phyloP scores from a whole-genome alignment of 2,888 invertebrate genomes.

The Notodonta ziczac region DNA sequence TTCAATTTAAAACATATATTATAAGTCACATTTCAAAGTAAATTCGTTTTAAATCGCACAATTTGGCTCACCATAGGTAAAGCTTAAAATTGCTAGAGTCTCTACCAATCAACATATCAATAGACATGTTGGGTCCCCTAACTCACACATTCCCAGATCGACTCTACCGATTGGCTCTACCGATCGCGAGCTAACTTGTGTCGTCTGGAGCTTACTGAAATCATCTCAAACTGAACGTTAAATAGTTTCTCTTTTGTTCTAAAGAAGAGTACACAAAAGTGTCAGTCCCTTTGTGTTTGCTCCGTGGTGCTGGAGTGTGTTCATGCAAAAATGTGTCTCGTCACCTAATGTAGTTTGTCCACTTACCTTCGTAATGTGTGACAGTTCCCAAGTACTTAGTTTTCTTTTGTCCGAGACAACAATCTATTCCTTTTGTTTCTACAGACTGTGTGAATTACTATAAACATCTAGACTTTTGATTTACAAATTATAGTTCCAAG shows the following conservation, averaged over 20 bases:
- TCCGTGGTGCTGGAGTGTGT: slow-evolving; percentile 26
- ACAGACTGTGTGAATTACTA: too few species aligned
- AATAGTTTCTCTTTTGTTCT: slow-evolving; percentile 1
- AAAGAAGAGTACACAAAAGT: slow-evolving; percentile 14
- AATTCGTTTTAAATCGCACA: too few species aligned
- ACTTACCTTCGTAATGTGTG: slow-evolving; percentile 26
- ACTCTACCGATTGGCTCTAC: too few species aligned
- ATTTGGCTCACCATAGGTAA: too few species aligned
- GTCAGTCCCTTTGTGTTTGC: not conserved
- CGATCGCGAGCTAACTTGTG: too few species aligned
- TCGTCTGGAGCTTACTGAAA: not conserved
- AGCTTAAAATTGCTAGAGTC: too few species aligned
- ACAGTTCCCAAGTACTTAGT: slow-evolving; percentile 28
- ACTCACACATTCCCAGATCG: too few species aligned
- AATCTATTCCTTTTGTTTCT: slow-evolving; percentile 1
- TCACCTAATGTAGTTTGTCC: slow-evolving; percentile 57
- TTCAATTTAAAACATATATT: too few species aligned
- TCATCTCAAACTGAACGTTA: not conserved
- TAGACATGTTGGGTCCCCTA: too few species aligned
- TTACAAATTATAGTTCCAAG: not conserved
- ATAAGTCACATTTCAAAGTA: too few species aligned
- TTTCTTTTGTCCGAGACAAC: slow-evolving; percentile 13
- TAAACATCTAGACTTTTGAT: not conserved
- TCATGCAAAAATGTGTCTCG: slow-evolving; percentile 55
- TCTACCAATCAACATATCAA: too few species aligned